Conservation (phyloP, 1,140 invertebrate species). For the Apis cerana region DNA sequence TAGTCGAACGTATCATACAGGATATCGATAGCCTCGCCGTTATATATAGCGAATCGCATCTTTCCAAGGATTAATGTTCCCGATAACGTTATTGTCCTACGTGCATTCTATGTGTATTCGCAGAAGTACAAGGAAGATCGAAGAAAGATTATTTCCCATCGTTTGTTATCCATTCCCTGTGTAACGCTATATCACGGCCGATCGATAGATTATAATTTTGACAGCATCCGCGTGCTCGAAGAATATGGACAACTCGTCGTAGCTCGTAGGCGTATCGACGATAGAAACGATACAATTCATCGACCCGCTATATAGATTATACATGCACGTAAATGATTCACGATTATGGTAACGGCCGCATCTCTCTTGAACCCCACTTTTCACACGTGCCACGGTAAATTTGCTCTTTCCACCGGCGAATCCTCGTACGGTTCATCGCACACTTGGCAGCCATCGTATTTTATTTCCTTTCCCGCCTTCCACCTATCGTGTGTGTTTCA, state of each 20-base stretch:
- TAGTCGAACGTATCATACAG: slow-evolving; percentile 14
- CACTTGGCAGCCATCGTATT: slow-evolving; percentile 56
- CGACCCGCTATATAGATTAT: slow-evolving; percentile 22
- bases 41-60: slow-evolving; percentile 51
- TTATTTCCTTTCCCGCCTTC: slow-evolving; percentile 50
- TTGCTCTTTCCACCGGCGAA: slow-evolving; percentile 44
- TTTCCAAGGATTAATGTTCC: slow-evolving; percentile 51
- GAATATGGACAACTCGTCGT: not conserved
- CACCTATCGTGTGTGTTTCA: slow-evolving; percentile 39
- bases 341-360: slow-evolving; percentile 47
- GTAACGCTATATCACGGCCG: too few relatives aligned
- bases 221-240: not conserved
- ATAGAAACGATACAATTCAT: slow-evolving; percentile 7
- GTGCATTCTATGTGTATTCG: slow-evolving; percentile 37
- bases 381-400: slow-evolving; percentile 50
- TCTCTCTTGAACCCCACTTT: slow-evolving; percentile 52
- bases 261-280: not conserved
- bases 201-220: not conserved
- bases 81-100: slow-evolving; percentile 54
- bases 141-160: not conserved
- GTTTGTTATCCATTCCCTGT: too few relatives aligned
- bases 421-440: slow-evolving; percentile 57
- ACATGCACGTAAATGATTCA: slow-evolving; percentile 44
- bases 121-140: not conserved
- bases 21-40: slow-evolving; percentile 2